Evolutionary conservation across 2,888 invertebrate genomes (phyloP), one percentile per base, ranked within the genome.

Genomic region (Eilema depressum): DNA sequence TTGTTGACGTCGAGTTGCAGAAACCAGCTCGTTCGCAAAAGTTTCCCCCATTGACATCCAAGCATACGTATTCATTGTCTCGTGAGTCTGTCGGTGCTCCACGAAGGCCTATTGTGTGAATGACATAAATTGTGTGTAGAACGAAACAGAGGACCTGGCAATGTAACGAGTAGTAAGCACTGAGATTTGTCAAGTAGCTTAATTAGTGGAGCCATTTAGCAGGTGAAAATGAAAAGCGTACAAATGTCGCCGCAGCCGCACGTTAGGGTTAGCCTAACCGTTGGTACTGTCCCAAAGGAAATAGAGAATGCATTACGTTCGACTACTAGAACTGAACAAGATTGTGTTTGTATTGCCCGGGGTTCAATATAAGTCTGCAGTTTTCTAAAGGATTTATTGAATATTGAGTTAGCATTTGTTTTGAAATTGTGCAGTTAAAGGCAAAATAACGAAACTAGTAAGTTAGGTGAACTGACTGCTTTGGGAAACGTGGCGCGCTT

Each of bases 311-410:
- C 77, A 74, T 70, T 76, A 53, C 59, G 56, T 73, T 28, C 37
- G 47, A 66, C 25, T 53, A n/a, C n/a, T 53, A 2, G n/a, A 53
- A n/a, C 41, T 17, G 41, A 41, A 37, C 47, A 41, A 14, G n/a
- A 53, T n/a, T n/a, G 53, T n/a, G n/a, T 53, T n/a, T n/a, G 53
- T n/a, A 53, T 53, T 53, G 10, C 53, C 53, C 10, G n/a, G 20
- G n/a, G 53, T n/a, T n/a, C 53, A 10, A 53, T 53, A 63, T 64
- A 47, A 65, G 26, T 23, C 26, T n/a, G 64, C 57, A 68, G 53
- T 70, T 67, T 69, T 28, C 64, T 57, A 59, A 63, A 65, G 17
- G 61, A 37, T 75, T 75, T 78, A 78, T 73, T 73, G 75, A 71
- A 73, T 75, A 75, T 47, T 33, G 62, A 68, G 30, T 68, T 53